Evolutionary conservation across 2,888 invertebrate genomes (phyloP), one percentile per base, ranked within the genome.

Genomic region (Troglohyphantes excavatus): DNA sequence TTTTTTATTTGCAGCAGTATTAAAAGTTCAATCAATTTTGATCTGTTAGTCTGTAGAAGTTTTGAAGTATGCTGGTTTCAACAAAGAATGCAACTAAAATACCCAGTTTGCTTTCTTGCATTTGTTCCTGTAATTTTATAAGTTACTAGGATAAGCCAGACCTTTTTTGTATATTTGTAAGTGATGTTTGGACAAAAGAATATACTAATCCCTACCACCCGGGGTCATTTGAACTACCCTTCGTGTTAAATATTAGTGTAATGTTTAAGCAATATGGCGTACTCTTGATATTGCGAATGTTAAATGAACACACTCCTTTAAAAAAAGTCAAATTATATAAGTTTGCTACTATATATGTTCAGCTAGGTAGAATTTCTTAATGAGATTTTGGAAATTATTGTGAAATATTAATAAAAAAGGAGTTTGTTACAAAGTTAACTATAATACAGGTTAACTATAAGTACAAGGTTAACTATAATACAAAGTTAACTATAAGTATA

Each of bases 1-100:
- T 78, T 63, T n/a, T 63, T 78, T 63, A 43, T 17, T 72, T 78
- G 29, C 59, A 65, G 43, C 65, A 78, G 78, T 78, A 78, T 78
- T 78, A 78, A 78, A 78, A 33, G 43, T 13, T 53, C n/a, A 53
- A 53, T 6, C 2, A 17, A 17, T 53, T 53, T n/a, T n/a, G 5
- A 53, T 11, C 53, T 53, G 53, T 53, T 53, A 53, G 53, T 53
- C 53, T 53, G 53, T 53, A 53, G 53, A 2, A 53, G n/a, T 39
- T 7, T 39, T 39, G 39, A 39, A 39, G 39, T 39, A 39, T 39
- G 13, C 39, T 39, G 39, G 7, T 39, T 39, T 39, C 13, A 7
- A n/a, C n/a, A n/a, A n/a, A 39, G 39, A 13, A 39, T n/a, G n/a
- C n/a, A 33, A 3, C 53, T 2, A 53, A 53, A 53, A 53, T 53